Conservation (phyloP, 2,888 invertebrate genomes). For the Hanleya hanleyi region DNA sequence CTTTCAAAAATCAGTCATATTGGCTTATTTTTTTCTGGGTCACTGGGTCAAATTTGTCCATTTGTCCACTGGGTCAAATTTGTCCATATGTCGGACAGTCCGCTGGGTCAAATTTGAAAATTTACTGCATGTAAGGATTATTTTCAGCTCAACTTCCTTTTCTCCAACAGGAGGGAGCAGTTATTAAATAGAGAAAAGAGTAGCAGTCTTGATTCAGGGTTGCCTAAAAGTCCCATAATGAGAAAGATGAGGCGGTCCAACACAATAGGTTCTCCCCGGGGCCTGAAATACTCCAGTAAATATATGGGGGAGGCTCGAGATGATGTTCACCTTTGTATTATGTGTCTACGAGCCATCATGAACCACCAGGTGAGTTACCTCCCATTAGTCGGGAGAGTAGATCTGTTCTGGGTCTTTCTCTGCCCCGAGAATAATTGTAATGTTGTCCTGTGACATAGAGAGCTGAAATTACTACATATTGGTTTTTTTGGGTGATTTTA, state of each 20-base stretch:
- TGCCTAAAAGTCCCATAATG: constrained; percentile 44
- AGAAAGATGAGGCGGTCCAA: constrained; percentile 62
- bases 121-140: no score
- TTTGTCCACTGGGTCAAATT: no score
- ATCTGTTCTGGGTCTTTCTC: no score
- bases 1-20: no score
- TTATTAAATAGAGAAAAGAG: constrained; percentile 63
- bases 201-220: constrained; percentile 61
- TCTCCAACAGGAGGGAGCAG: constrained; percentile 58
- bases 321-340: constrained; percentile 99
- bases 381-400: background rate
- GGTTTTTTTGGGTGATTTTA: background rate
- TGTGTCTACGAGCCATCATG: constrained; percentile 99
- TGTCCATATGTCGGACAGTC: no score
- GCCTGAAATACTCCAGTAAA: constrained; percentile 59
- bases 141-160: background rate
- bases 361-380: constrained; percentile 86
- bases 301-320: constrained; percentile 82
- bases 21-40: no score
- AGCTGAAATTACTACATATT: background rate
- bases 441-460: background rate
- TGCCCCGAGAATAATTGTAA: background rate
- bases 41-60: no score
- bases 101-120: no score
- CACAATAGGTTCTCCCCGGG: constrained; percentile 61